A percentile compares a stretch with the other conserved stretches of the same genome.
Conservation (phyloP, 2,113 vertebrate species). For the Galbula dea region DNA sequence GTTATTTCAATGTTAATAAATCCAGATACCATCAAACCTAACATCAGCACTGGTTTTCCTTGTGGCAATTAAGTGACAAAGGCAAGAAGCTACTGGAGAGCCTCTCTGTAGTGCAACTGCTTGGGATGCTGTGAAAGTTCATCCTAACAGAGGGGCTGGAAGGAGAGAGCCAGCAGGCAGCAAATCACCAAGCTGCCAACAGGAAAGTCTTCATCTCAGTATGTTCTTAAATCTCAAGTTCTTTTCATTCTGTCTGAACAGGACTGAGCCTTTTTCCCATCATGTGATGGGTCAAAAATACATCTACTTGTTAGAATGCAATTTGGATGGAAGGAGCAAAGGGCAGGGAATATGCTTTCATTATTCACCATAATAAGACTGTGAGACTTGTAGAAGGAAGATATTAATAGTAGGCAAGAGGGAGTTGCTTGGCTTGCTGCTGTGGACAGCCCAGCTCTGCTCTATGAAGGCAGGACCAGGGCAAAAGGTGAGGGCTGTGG, state of each 20-base stretch:
- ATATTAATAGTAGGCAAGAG: conserved; percentile 25
- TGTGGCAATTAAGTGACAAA: neutral
- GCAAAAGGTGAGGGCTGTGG: neutral
- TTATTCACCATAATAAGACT: conserved; percentile 42
- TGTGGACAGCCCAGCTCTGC: neutral
- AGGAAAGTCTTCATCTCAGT: neutral
- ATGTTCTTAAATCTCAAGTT: neutral
- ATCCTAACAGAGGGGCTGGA: neutral
- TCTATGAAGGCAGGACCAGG: neutral
- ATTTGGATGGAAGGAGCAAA: neutral
- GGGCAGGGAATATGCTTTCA: neutral
- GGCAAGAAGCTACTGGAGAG: neutral
- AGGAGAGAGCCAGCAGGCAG: neutral
- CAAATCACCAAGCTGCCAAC: neutral
- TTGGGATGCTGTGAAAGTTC: neutral
- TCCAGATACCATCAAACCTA: neutral
- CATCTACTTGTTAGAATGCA: neutral
- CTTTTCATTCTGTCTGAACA: neutral
- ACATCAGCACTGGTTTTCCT: neutral
- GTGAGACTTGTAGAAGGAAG: neutral
- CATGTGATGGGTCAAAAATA: neutral
- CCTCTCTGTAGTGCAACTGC: neutral
- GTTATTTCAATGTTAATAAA: neutral
- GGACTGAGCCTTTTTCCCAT: neutral
- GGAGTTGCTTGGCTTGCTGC: conserved; percentile 11